Conservation (phyloP, 2,797 vertebrate genomes). For the Rhynchonycteris naso region DNA sequence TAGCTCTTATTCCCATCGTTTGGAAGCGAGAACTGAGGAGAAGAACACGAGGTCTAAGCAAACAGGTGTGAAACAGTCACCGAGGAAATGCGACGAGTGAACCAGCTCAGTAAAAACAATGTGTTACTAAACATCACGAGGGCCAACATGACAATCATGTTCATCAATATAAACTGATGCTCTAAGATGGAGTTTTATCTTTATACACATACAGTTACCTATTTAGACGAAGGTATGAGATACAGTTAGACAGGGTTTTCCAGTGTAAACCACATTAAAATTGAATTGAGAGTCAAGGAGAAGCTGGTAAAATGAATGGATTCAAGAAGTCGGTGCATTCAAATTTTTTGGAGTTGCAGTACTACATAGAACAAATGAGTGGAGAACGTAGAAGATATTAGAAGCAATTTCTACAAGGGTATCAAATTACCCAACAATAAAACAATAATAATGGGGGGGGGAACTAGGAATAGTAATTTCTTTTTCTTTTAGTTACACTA, state of each 20-base stretch:
- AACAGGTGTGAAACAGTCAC: background rate
- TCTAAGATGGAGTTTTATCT: background rate
- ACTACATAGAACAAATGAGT: background rate
- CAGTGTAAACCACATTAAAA: background rate
- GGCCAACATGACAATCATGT: background rate
- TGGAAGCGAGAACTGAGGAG: background rate
- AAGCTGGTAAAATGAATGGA: background rate
- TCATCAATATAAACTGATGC: background rate
- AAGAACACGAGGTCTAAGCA: background rate
- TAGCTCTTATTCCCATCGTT: background rate
- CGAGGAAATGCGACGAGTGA: background rate
- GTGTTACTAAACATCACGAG: background rate
- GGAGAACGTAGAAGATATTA: background rate
- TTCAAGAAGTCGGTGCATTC: background rate
- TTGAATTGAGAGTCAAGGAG: background rate
- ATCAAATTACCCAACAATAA: background rate
- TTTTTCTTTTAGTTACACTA: background rate
- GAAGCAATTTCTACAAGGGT: background rate
- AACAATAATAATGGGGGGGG: background rate
- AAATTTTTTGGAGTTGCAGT: background rate
- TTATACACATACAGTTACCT: background rate
- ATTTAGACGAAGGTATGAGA: background rate
- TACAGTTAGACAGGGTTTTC: background rate
- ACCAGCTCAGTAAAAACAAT: background rate
- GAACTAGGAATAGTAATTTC: background rate